Base-by-base conservation (phyloP, 2,113 vertebrate genomes). In the Rhinoptilus africanus region DNA sequence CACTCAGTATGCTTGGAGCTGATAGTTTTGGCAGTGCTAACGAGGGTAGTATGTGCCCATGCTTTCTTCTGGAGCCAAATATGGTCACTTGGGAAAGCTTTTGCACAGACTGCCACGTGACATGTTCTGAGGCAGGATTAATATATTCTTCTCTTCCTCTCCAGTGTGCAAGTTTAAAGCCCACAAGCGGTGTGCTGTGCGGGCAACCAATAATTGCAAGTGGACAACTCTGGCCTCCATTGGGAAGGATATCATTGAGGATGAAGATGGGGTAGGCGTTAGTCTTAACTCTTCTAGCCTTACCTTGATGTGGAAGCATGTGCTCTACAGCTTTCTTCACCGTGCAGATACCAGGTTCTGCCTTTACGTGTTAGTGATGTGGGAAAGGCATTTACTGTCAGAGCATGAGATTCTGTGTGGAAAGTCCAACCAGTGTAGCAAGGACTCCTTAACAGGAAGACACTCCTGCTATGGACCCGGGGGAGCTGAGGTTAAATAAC, bases 221-320 rank as follows among this genome's bases (percentile, higher is more conserved):
- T 99, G 99, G 99, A 99, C 99, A 17, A 99, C 99, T 1, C 97
- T 99, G 97, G 99, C 99, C 23, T 99, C 99, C 15, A 99, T 99
- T 0, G 99, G 99, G 83, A 99, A 99, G 96, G 99, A 99, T 97
- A 99, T 99, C 90, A 99, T 99, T 8, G 99, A 99, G 96, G 99
- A 99, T 10, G 99, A 99, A 97, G 99, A 99, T 16, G 99, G 99
- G 98, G 99, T 99, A 98, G n/a, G 99, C 12, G 5, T 77, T 68
- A 34, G 14, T 64, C 32, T 37, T 68, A 54, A 24, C 30, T 88
- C 15, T 89, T 78, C 12, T 43, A 35, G 24, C 24, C 17, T 82
- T 80, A 22, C 34, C n/a, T 69, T 64, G 26, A 13, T 68, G 45
- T 22, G 35, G 60, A 67, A 81, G 24, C 39, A 41, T 12, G 6